Conservation (phyloP, 2,113 vertebrate genomes). For the Phrynosoma platyrhinos region DNA sequence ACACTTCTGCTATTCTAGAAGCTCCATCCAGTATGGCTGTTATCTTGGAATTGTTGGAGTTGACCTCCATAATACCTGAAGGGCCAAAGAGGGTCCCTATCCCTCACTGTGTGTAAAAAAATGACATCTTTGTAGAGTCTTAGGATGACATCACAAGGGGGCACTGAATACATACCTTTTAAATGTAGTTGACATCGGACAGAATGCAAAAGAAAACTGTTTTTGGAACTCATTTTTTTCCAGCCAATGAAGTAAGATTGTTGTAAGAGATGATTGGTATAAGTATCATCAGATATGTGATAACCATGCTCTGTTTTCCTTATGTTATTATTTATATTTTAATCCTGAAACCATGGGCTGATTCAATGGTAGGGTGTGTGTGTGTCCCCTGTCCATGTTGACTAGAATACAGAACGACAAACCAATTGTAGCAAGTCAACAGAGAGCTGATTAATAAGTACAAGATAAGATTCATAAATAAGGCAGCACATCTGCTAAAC, state of each 20-base stretch:
- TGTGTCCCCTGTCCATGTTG: not conserved
- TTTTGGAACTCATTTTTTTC: not conserved
- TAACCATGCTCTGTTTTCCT: not conserved
- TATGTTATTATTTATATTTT: not conserved
- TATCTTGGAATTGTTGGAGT: not conserved
- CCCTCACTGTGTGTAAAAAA: not conserved
- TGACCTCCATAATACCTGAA: not conserved
- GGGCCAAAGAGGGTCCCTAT: not conserved
- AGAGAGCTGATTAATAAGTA: not conserved
- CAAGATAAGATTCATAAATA: not conserved
- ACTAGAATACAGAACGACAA: not conserved
- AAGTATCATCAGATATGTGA: not conserved
- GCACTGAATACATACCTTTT: no score
- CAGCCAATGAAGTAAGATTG: not conserved
- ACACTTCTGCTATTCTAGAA: not conserved
- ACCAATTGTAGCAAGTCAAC: not conserved
- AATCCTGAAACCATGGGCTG: not conserved
- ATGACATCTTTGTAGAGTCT: not conserved
- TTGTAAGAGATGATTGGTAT: no score
- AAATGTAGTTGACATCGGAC: not conserved
- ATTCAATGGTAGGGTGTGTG: not conserved
- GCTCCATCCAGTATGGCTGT: not conserved
- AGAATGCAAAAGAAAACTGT: not conserved
- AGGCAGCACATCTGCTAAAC: constrained; percentile 1
- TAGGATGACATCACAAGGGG: no score